Evolutionary conservation across 2,797 vertebrate species (phyloP), one percentile per base, ranked within the genome.

Genomic region (Molothrus ater): DNA sequence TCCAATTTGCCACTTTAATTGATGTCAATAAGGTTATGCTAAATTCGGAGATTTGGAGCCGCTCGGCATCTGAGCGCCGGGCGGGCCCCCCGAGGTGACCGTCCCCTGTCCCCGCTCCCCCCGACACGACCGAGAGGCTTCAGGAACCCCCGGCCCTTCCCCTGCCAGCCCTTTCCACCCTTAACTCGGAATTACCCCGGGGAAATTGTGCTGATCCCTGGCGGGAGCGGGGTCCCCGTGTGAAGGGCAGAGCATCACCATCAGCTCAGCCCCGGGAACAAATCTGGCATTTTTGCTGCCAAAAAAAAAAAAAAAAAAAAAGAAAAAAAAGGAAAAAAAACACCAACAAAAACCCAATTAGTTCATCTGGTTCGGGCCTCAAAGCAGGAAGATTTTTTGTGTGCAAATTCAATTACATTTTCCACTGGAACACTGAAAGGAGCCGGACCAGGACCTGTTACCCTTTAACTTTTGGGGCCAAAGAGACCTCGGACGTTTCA

Each of bases 21-120:
- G 97, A 98, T 98, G 98, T 98, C 98, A 98, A 97, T 97, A 88
- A 98, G 98, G 97, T 98, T 98, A 98, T 97, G 97, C 97, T 98
- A 98, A 98, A 98, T 98, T 97, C 95, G 80, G 97, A 98, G 97
- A 92, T 97, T 97, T 98, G 92, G 96, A 97, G 74, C 82, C 24
- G 66, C 97, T 97, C 94, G 40, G 94, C 97, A 95, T 98, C 97
- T 80, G 96, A 90, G 90, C 16, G 3, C 65, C 8, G 69, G 50
- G 24, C 68, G n/a, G 71, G 80, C 75, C 93, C 88, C 94, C 95
- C 11, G 79, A 96, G 95, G 91, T 88, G 95, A 93, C 20, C 32
- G 61, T 64, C n/a, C 85, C 80, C 54, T 51, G 28, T 74, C 32
- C 76, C 13, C 93, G 36, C 38, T 10, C 34, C 64, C 51, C 68